These are phyloP conservation scores for Bufo bufo DNA, from an alignment of 2,113 vertebrate species.

Conservation along the genomic window DNA sequence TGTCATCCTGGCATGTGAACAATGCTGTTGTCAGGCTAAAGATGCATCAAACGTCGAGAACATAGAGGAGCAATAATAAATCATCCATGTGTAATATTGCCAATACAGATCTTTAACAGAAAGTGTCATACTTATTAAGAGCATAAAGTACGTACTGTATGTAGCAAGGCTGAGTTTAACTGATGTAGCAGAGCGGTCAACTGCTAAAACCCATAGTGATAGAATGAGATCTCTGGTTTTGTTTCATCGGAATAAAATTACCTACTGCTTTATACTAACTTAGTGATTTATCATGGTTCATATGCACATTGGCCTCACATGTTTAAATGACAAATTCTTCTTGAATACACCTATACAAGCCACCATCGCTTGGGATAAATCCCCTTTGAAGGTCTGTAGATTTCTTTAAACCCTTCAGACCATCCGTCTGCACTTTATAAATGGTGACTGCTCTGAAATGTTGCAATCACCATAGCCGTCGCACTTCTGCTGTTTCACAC, in stretches of 20 bases:
- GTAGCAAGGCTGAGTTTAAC: background rate
- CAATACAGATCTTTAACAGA: background rate
- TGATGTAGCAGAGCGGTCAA: background rate
- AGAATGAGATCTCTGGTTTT: background rate
- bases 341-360: background rate
- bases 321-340: background rate
- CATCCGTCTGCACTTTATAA: too few relatives aligned
- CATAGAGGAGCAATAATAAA: background rate
- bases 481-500: too few relatives aligned
- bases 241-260: too few relatives aligned
- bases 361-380: background rate
- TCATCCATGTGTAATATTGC: background rate
- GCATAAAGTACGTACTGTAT: too few relatives aligned
- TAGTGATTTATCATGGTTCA: too few relatives aligned
- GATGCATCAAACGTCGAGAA: background rate
- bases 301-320: background rate
- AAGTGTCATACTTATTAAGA: background rate
- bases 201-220: background rate
- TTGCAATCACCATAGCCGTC: too few relatives aligned
- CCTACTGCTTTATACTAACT: too few relatives aligned
- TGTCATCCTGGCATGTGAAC: background rate
- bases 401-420: background rate
- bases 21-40: background rate
- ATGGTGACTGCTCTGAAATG: too few relatives aligned
- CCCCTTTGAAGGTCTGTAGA: background rate